These are phyloP conservation scores for Rhinoderma darwinii DNA, from an alignment of 2,113 vertebrate species.

Conservation along the genomic window DNA sequence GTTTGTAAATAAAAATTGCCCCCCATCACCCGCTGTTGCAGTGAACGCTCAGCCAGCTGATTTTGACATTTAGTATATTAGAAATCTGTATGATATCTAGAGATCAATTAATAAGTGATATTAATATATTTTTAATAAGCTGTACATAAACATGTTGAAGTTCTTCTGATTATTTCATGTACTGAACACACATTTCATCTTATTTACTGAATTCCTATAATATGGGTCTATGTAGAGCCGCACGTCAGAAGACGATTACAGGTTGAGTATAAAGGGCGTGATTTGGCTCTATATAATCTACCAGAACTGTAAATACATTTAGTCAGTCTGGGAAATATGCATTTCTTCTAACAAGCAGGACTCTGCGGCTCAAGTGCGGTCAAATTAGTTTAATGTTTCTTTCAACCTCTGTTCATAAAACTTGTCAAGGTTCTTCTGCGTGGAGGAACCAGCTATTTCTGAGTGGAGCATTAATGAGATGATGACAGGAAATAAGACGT, in stretches of 20 bases:
- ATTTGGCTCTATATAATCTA: not conserved
- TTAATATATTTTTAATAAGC: not conserved
- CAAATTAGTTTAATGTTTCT: constrained; percentile 34
- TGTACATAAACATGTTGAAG: not conserved
- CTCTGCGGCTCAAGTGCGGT: constrained; percentile 2
- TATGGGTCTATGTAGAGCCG: not conserved
- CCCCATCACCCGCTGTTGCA: too few relatives aligned
- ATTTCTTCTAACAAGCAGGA: constrained; percentile 1
- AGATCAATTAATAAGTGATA: not conserved
- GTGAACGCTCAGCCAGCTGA: too few relatives aligned
- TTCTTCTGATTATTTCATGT: not conserved
- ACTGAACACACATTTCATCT: not conserved
- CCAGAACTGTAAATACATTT: constrained; percentile 7
- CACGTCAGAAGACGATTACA: not conserved
- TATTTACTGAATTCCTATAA: not conserved
- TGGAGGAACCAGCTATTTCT: not conserved
- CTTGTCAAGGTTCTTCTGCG: constrained; percentile 32
- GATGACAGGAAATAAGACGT: constrained; percentile 40
- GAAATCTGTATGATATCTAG: not conserved
- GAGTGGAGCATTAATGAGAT: constrained; percentile 27
- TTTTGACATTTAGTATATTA: not conserved
- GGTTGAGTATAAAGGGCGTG: not conserved
- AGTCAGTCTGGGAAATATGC: constrained; percentile 8
- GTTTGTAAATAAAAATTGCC: too few relatives aligned
- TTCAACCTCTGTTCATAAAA: constrained; percentile 47